Base-by-base conservation (phyloP, 1,140 invertebrate species). In the Amyelois transitella region DNA sequence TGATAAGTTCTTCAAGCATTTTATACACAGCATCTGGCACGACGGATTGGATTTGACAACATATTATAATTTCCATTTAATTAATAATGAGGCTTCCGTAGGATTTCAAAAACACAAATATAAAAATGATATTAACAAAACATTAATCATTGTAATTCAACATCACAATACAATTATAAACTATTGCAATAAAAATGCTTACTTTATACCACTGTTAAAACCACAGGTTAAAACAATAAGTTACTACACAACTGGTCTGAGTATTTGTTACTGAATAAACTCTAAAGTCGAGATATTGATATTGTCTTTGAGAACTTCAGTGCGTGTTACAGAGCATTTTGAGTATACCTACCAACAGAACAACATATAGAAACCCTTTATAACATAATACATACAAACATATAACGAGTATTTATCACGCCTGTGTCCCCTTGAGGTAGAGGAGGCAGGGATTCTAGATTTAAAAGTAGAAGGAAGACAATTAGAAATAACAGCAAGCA, bases 251-350 rank as follows among this genome's bases (percentile, higher is more conserved):
- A 48, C 6, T 48, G 45, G 18, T 12, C 45, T 48, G 45, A 48
- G 45, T 48, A 48, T 48, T 48, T 48, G 45, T 48, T 48, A 48
- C 32, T 38, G 32, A 38, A 38, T 14, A 14, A 38, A n/a, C n/a
- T 38, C 12, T 38, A 38, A 38, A 38, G 32, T 38, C 32, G 32
- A 38, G 32, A 14, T n/a, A n/a, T 38, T 38, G 32, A 38, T 38
- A 14, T 38, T 38, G 6, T 14, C 32, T 38, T 28, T 14, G 32
- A 38, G 32, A 38, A 38, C 32, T 38, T 38, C 32, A 38, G 32
- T 38, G 32, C 17, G 32, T 38, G 32, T 38, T 38, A 38, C n/a
- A 2, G 32, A 14, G 6, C 5, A 38, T 14, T 38, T 14, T 14
- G 32, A 38, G n/a, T 14, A 10, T 2, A 10, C 4, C 1, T 10